phyloP scores from a whole-genome alignment of 2,113 vertebrate species.

The Neotragus moschatus region DNA sequence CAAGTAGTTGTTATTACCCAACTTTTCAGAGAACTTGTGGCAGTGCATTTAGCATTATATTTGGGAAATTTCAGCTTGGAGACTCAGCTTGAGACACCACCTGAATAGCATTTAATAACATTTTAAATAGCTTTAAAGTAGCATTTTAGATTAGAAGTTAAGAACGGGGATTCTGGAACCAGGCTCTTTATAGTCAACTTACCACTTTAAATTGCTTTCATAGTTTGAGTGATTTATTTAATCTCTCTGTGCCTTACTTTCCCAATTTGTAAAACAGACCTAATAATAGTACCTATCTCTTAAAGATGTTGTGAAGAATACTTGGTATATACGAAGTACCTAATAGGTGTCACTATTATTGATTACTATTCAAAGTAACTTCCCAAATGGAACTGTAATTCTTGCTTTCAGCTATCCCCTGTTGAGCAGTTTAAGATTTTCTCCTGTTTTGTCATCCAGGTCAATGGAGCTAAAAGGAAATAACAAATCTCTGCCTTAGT shows the following conservation, averaged over 20 bases:
- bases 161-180: neutral
- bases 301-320: neutral
- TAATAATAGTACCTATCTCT: neutral
- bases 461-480: slow-evolving; percentile 13
- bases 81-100: neutral
- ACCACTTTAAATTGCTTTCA: neutral
- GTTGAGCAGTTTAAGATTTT: neutral
- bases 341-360: neutral
- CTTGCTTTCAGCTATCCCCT: neutral
- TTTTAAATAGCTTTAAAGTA: neutral
- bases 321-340: neutral
- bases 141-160: neutral
- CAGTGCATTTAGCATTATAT: neutral
- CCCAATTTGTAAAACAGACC: neutral
- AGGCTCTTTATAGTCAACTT: neutral
- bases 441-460: neutral
- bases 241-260: slow-evolving; percentile 11
- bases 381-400: neutral
- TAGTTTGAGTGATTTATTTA: neutral
- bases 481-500: neutral
- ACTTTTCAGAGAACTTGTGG: neutral
- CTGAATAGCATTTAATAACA: neutral
- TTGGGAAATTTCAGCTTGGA: neutral
- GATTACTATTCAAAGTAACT: neutral
- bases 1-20: neutral